Base-by-base conservation (phyloP, 2,797 vertebrate genomes). In the Acipenser ruthenus region DNA sequence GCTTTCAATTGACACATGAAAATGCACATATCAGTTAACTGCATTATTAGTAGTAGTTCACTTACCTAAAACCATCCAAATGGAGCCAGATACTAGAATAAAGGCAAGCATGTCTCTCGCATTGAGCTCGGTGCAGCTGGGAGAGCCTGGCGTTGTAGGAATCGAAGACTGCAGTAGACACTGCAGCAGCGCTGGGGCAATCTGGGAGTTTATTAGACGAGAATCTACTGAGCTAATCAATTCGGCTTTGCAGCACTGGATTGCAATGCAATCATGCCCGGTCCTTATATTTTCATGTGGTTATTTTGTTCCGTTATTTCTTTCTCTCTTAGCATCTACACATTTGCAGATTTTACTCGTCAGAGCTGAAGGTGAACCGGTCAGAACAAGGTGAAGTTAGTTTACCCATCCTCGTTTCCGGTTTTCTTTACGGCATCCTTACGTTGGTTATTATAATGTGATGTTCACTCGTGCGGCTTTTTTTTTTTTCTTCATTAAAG, bases 51-150 rank as follows among this genome's bases (percentile, higher is more conserved):
- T 37, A 37, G 23, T 37, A 37, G 23, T 37, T 9, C 2, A 87
- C 88, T 89, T 78, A 91, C 89, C 89, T 83, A 90, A 84, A 68
- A 90, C 75, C 77, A 91, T 89, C 87, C 89, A 91, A 71, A 90
- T 83, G 77, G 86, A 89, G 65, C 88, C 89, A 80, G 88, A 88
- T 68, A 90, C 84, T 82, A 91, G 68, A 56, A 90, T 84, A 78
- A 91, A 91, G 71, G 85, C 86, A 77, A 91, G 86, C 89, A 90
- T 90, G 77, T 86, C 87, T 87, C 76, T 84, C 72, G 86, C 86
- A 88, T 88, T 67, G 80, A 85, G 77, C 85, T 82, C 75, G 81
- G 74, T 79, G 83, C 77, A 66, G 76, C 69, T 77, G 73, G 71
- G 67, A 74, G 68, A 64, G 62, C 60, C 68, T 75, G 75, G 79